Conservation (phyloP, 2,797 vertebrate species). For the Synanceia verrucosa region DNA sequence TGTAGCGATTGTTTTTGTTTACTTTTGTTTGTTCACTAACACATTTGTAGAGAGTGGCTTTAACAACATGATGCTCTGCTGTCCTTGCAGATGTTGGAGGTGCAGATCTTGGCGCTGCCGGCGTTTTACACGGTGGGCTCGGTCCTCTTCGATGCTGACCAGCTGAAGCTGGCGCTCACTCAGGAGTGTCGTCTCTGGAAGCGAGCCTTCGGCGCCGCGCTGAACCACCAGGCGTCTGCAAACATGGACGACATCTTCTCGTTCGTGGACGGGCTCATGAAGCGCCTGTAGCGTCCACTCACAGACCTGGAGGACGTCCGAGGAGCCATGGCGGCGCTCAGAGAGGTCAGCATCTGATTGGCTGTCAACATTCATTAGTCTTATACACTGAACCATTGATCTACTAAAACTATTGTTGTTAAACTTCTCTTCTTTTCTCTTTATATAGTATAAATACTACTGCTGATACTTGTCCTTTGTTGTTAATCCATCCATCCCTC, state of each 20-base stretch:
- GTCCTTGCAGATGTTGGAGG: constrained; percentile 79
- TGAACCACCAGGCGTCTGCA: constrained; percentile 78
- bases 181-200: constrained; percentile 85
- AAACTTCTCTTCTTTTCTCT: no score
- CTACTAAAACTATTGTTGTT: no score
- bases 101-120: constrained; percentile 82
- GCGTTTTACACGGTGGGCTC: constrained; percentile 67
- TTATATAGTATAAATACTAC: no score
- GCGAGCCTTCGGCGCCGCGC: constrained; percentile 79
- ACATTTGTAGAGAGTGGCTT: no score
- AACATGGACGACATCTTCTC: constrained; percentile 81
- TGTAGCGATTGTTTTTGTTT: no score
- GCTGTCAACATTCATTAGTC: neutral
- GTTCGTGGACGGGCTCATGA: constrained; percentile 81
- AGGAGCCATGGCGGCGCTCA: constrained; percentile 82
- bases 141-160: constrained; percentile 76
- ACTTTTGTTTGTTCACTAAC: no score
- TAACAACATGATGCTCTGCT: constrained; percentile 8
- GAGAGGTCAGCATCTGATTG: constrained; percentile 61
- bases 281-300: constrained; percentile 83
- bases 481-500: neutral
- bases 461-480: neutral
- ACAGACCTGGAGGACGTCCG: constrained; percentile 85
- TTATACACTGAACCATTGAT: no score
- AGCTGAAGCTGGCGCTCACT: constrained; percentile 82